phyloP scores from a whole-genome alignment of 2,113 vertebrate species.

The Bubo bubo region DNA sequence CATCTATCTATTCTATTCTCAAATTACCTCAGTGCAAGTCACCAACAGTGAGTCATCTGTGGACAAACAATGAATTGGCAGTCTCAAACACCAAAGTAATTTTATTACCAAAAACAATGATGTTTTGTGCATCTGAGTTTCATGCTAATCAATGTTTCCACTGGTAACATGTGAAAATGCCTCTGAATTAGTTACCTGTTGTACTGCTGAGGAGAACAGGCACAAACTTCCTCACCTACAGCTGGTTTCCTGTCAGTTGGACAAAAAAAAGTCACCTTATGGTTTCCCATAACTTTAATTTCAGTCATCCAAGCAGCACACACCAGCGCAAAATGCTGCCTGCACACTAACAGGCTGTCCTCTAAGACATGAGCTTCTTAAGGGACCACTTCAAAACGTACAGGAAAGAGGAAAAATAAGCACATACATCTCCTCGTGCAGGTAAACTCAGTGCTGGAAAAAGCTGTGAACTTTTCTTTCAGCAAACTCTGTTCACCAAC shows the following conservation, averaged over 20 bases:
- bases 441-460: neutral
- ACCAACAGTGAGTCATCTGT: neutral
- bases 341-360: neutral
- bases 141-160: neutral
- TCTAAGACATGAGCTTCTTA: neutral
- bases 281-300: neutral
- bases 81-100: neutral
- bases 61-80: neutral
- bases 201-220: neutral
- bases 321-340: neutral
- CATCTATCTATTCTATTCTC: neutral
- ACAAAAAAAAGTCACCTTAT: neutral
- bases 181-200: neutral
- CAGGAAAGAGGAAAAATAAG: neutral
- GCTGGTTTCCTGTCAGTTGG: neutral
- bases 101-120: neutral
- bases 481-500: neutral
- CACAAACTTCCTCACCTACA: neutral
- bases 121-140: neutral
- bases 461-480: neutral
- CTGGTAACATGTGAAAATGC: neutral
- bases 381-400: neutral
- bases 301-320: neutral
- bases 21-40: neutral
- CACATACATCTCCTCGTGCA: neutral